These are phyloP conservation scores for Myotis pilosus DNA, from an alignment of 2,797 vertebrate species.

Conservation along the genomic window DNA sequence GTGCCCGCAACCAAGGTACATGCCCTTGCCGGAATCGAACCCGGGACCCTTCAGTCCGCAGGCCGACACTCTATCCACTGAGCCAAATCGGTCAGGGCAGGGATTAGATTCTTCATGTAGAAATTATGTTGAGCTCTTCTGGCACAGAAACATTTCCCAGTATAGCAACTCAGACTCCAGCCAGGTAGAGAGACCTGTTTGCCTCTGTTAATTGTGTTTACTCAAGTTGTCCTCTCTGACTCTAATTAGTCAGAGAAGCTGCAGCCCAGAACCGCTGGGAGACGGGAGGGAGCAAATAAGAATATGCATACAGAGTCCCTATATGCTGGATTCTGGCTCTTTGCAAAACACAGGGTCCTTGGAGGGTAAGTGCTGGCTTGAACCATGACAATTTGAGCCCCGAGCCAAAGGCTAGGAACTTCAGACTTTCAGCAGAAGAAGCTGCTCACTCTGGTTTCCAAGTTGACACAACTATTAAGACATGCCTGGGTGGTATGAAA, in stretches of 20 bases:
- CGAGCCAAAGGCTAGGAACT: background rate
- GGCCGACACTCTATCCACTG: too few relatives aligned
- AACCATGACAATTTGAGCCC: background rate
- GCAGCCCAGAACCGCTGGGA: background rate
- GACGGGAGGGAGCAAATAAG: background rate
- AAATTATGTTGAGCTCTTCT: background rate
- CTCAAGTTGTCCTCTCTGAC: constrained; percentile 20
- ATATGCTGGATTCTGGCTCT: background rate
- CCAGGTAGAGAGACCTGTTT: constrained; percentile 16
- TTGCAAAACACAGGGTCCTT: background rate
- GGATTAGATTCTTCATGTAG: background rate
- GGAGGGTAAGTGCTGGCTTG: background rate
- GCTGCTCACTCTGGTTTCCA: background rate
- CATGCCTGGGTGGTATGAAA: background rate
- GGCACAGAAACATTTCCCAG: constrained; percentile 25
- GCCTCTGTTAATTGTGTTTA: constrained; percentile 44
- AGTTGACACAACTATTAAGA: constrained; percentile 5
- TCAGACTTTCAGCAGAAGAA: constrained; percentile 1
- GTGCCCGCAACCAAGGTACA: too few relatives aligned
- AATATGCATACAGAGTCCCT: background rate
- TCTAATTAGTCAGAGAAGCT: constrained; percentile 39
- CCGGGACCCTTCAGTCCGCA: too few relatives aligned
- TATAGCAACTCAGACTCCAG: background rate
- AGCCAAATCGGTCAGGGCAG: background rate
- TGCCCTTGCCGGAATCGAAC: too few relatives aligned